Evolutionary conservation across 2,797 vertebrate genomes (phyloP).

Genomic region (Manis javanica): DNA sequence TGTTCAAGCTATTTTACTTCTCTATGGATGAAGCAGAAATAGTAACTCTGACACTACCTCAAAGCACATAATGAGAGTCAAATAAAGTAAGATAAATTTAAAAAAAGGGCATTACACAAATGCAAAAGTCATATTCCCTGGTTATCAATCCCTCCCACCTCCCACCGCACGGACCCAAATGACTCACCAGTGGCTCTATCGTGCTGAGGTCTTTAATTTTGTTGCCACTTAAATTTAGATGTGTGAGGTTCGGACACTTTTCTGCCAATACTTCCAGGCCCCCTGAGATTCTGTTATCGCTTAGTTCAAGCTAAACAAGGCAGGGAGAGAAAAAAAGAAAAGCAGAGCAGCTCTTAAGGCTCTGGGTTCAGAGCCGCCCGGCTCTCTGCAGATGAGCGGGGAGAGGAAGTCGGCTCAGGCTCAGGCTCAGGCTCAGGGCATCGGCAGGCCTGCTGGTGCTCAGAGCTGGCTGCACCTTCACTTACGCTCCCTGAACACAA

Average conservation of each 20-base stretch:
- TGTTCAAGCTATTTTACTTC: background rate
- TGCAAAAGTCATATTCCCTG: background rate
- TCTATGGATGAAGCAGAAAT: background rate
- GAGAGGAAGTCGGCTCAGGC: background rate
- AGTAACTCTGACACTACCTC: background rate
- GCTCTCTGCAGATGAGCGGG: background rate
- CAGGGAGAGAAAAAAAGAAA: slow-evolving; percentile 54
- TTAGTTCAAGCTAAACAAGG: slow-evolving; percentile 94
- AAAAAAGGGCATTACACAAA: background rate
- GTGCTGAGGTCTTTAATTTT: slow-evolving; percentile 99
- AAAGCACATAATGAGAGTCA: background rate
- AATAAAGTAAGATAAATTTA: background rate
- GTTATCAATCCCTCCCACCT: background rate
- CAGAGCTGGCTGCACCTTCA: background rate
- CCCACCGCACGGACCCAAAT: background rate
- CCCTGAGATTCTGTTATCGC: slow-evolving; percentile 99
- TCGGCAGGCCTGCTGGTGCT: background rate
- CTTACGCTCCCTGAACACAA: background rate
- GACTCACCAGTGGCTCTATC: slow-evolving; percentile 98
- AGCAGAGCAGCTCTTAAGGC: background rate
- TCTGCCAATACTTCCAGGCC: slow-evolving; percentile 98
- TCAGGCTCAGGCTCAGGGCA: too few species aligned
- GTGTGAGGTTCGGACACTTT: slow-evolving; percentile 98
- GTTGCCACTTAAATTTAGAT: slow-evolving; percentile 99
- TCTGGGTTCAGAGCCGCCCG: background rate